Evolutionary conservation across 2,113 vertebrate species (phyloP).

Genomic region (Eulacestoma nigropectus): DNA sequence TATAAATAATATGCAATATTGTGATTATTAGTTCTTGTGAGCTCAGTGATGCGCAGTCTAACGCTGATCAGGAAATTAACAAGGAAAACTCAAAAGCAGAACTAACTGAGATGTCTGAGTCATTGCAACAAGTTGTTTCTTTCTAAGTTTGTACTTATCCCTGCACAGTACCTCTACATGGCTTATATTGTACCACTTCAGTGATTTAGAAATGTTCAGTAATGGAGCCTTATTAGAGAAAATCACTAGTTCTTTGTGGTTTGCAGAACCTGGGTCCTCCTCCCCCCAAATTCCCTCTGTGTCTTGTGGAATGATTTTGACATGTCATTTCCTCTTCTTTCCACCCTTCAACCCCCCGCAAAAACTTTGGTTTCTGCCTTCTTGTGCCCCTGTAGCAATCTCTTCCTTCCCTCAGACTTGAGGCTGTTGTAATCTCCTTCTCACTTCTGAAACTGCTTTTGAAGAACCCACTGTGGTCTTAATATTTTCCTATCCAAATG

Average conservation of each 20-base stretch:
- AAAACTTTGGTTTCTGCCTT: not conserved
- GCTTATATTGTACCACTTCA: not conserved
- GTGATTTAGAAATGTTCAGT: not conserved
- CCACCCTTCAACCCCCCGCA: accelerated
- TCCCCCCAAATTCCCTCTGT: not conserved
- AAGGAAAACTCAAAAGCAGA: not conserved
- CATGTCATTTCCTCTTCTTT: not conserved
- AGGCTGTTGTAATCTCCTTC: not conserved
- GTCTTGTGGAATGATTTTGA: not conserved
- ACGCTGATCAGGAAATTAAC: not conserved
- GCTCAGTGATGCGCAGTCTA: not conserved
- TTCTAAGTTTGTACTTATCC: not conserved
- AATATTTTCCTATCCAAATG: slow-evolving; percentile 5
- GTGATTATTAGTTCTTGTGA: not conserved
- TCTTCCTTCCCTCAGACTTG: not conserved
- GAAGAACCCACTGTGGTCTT: not conserved
- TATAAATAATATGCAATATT: not conserved
- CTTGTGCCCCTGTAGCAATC: not conserved
- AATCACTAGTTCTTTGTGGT: not conserved
- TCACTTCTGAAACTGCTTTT: not conserved
- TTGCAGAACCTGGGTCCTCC: not conserved
- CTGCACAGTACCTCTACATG: not conserved
- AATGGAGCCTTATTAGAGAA: not conserved
- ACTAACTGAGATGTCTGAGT: not conserved
- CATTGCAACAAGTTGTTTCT: not conserved